Base-by-base conservation (phyloP, 2,888 invertebrate genomes). In the Dendrolimus houi region DNA sequence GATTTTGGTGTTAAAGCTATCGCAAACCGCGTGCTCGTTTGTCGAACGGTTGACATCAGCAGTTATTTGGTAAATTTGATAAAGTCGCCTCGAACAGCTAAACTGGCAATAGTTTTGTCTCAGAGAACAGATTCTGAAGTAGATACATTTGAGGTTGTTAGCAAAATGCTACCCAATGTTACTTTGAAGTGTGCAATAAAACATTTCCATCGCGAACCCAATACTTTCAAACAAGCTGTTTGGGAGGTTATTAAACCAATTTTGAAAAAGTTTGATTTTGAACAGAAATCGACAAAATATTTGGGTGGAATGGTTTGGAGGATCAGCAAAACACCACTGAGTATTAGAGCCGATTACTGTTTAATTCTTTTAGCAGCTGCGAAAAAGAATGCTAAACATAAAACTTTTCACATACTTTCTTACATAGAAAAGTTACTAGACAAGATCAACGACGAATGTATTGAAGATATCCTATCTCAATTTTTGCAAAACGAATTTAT, bases 1-100 rank as follows among this genome's bases (percentile, higher is more conserved):
- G 55, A 62, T 55, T 56, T 72, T 47, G 83, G 86, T 13, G 74
- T 72, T 2, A 83, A 83, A 61, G 73, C 77, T 13, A 62, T 83
- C 2, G 73, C 79, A 0, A 82, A 80, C 56, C 72, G 64, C 55
- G 61, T 75, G 3, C 59, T 74, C 7, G 62, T 63, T 40, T 79
- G 79, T 58, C 73, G 69, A 52, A 56, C 57, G n/a, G 58, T 56
- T 1, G 68, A 75, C 29, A 57, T 72, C 13, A 68, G 72, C 6
- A 55, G 55, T 0, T 60, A 74, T 52, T 61, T 75, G 8, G 56
- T 65, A 42, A 63, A 63, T 41, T 66, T 81, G 52, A 59, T 79
- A 1, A 55, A 63, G 12, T 77, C 75, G 66, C 68, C 64, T 8
- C 70, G 71, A 3, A 77, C 83, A 0, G 61, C 66, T 0, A 74